Percentiles rank a stretch among this genome's conserved stretches.
These are phyloP conservation scores for Colinus virginianus DNA, from an alignment of 2,113 vertebrate genomes.

Conservation along the genomic window DNA sequence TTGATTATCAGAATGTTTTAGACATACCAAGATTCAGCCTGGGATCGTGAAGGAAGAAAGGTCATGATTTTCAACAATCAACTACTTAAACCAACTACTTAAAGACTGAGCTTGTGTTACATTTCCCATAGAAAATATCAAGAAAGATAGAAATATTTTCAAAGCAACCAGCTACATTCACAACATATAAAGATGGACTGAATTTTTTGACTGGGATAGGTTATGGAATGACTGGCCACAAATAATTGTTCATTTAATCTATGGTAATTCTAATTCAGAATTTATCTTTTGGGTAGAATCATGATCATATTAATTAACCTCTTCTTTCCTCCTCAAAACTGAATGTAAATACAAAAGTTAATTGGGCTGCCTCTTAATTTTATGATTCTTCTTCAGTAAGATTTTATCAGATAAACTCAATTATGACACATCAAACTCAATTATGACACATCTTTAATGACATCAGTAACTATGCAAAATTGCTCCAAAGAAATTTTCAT, in stretches of 20 bases:
- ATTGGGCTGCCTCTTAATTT: not conserved
- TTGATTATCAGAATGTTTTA: not conserved
- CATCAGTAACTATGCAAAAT: conserved; percentile 25
- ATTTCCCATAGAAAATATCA: not conserved
- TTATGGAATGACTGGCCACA: not conserved
- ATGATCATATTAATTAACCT: not conserved
- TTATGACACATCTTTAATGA: not conserved
- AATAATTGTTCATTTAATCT: not conserved
- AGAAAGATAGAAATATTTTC: not conserved
- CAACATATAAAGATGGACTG: not conserved
- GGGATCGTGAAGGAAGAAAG: not conserved
- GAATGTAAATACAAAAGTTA: not conserved
- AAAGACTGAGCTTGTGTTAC: not conserved
- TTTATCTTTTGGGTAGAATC: not conserved
- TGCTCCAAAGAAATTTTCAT: not conserved
- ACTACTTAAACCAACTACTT: not conserved
- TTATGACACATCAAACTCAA: not conserved
- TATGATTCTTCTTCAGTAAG: not conserved
- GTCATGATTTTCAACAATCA: not conserved
- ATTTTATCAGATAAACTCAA: not conserved
- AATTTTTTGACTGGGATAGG: rapidly evolving
- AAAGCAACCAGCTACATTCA: not conserved
- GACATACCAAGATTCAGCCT: not conserved
- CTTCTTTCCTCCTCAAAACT: not conserved
- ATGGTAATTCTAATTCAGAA: not conserved